Conservation (phyloP, 2,888 invertebrate species). For the Uropetala carovei region DNA sequence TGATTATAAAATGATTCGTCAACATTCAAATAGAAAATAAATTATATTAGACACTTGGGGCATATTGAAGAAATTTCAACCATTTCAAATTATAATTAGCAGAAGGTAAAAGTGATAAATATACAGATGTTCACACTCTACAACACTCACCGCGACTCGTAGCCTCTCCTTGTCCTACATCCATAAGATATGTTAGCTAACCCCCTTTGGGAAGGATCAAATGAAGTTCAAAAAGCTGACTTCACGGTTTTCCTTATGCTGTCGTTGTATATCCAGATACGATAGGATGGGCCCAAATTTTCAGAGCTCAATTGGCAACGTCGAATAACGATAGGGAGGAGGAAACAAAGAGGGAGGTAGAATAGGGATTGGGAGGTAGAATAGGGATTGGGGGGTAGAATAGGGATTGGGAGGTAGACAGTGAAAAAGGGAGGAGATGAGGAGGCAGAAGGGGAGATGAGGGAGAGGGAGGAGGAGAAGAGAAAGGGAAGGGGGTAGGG, state of each 20-base stretch:
- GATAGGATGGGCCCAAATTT: not conserved
- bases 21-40: no score
- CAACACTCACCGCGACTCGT: no score
- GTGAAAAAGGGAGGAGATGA: not conserved
- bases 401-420: not conserved
- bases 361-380: not conserved
- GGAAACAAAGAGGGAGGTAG: not conserved
- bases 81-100: no score
- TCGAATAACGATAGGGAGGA: not conserved
- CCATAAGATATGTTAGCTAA: not conserved
- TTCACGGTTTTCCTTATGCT: not conserved
- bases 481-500: not conserved
- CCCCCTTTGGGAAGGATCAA: not conserved
- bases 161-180: no score
- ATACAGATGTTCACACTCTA: no score
- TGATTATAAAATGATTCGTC: no score
- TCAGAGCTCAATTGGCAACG: slow-evolving; percentile 5
- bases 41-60: no score
- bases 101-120: no score
- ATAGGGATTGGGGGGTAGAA: not conserved
- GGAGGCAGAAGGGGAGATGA: not conserved
- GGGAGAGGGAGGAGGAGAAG: not conserved
- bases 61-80: no score
- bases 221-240: not conserved
- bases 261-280: not conserved